Base-by-base conservation (phyloP, 2,888 invertebrate species). In the Tetranychus piercei region DNA sequence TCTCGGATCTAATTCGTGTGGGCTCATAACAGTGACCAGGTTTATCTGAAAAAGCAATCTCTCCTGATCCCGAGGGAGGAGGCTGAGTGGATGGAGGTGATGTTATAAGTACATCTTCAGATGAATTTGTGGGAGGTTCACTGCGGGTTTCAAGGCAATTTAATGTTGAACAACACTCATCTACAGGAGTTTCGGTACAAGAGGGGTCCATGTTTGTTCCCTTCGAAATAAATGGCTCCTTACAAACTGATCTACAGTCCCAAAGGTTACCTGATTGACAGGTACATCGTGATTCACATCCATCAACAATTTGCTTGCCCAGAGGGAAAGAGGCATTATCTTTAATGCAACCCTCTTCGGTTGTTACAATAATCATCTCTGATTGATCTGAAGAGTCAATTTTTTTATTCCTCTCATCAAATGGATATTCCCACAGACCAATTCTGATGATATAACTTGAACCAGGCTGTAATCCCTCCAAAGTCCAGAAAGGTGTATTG, bases 211-310 rank as follows among this genome's bases (percentile, higher is more conserved):
- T 69, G 34, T 69, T 69, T 20, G 11, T 20, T 6, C 69, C 69
- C n/a, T 20, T 23, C 9, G 22, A 22, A 22, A 69, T 23, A 6
- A 69, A 23, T 20, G 69, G 69, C 8, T 69, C 69, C 20, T 20
- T 20, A 22, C 69, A 69, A 69, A 20, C 20, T n/a, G 20, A 11
- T 69, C 20, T 23, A 69, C 92, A 92, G 1, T 78, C 79, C 82
- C 89, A 87, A 78, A 84, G 84, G 1, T 90, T 90, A 18, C 86
- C 86, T 0, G 82, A 80, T 43, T 84, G 83, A 80, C 92, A 92
- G 43, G 88, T 87, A 80, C 92, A 92, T 1, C 87, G 84, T 77
- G 90, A 89, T 75, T 91, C 89, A 80, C 92, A 92, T 70, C 87
- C 89, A 66, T 88, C 86, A 76, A 88, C 86, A 78, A 90, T 84